phyloP scores from a whole-genome alignment of 2,888 invertebrate genomes.

The Cecidostiba fungosa region DNA sequence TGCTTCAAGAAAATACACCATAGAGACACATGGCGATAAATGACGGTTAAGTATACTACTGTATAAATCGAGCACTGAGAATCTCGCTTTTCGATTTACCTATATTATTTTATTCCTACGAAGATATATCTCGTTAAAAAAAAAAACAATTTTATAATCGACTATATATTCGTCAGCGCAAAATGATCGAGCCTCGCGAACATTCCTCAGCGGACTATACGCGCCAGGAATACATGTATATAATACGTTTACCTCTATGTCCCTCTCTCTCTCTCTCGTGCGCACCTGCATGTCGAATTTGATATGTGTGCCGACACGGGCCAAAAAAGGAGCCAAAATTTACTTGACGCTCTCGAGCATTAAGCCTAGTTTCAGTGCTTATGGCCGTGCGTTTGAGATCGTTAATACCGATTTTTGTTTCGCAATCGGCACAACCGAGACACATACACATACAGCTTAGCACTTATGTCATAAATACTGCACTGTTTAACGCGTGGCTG shows the following conservation, averaged over 20 bases:
- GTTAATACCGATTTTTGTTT: constrained; percentile 13
- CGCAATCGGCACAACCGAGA: too few species aligned
- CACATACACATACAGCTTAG: not conserved
- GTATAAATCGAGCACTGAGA: not conserved
- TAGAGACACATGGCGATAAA: constrained; percentile 6
- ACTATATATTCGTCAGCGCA: too few species aligned
- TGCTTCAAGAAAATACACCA: constrained; percentile 52
- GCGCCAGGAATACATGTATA: constrained; percentile 65
- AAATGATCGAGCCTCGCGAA: constrained; percentile 67
- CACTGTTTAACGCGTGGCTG: not conserved
- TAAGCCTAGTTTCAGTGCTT: not conserved
- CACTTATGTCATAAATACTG: constrained; percentile 5
- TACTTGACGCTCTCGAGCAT: not conserved
- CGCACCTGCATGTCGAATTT: not conserved
- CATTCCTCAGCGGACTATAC: constrained; percentile 65
- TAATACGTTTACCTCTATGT: too few species aligned
- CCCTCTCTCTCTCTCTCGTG: not conserved
- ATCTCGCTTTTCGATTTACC: constrained; percentile 13
- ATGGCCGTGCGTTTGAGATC: constrained; percentile 5
- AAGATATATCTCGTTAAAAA: too few species aligned
- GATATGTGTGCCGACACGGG: not conserved
- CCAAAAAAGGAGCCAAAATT: constrained; percentile 18
- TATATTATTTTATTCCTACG: not conserved
- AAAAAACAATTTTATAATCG: too few species aligned
- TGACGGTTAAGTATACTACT: constrained; percentile 34